Base-by-base conservation (phyloP, 2,797 vertebrate species). In the Poliocrania exsul region DNA sequence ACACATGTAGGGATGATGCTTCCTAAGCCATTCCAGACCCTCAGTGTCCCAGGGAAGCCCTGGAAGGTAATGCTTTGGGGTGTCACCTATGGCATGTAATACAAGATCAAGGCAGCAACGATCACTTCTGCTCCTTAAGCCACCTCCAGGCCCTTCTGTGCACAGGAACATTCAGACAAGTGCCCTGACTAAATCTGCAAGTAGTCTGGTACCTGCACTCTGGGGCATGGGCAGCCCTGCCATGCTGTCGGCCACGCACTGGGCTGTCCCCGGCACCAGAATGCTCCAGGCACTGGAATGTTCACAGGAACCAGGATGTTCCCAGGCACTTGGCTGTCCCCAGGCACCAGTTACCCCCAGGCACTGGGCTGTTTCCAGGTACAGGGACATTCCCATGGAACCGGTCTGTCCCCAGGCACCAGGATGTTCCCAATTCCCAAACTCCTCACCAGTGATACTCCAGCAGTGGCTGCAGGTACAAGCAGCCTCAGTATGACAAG, bases 201-300 rank as follows among this genome's bases (percentile, higher is more conserved):
- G 3, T 1, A 13, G 37, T 4, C 54, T 10, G 54, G 54, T 6
- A 19, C 57, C 61, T 33, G 23, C 3, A 5, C 73, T 33, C 56
- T 26, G 25, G 50, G 56, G 37, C 86, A 37, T 0, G 13, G 44
- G 62, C 60, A 77, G 65, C 13, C 31, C 16, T 0, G 4, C 71
- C 5, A 1, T 0, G 6, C 29, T 2, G 21, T 26, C 51, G 16
- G 57, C 8, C 54, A 6, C 7, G 28, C 61, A 49, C 28, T 4
- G 2, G 10, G n/a, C 61, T 67, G 61, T 14, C 54, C 40, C 62
- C 44, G 53, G 26, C 42, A 23, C n/a, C 11, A 12, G 26, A 29
- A 53, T 53, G 51, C 18, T 20, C 51, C 29, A 53, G 16, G 51
- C 51, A 53, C 51, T 13, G 2, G 33, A 35, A 58, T 57, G 54